These are phyloP conservation scores for Pachycephala philippinensis DNA, from an alignment of 2,113 vertebrate species.

Conservation along the genomic window DNA sequence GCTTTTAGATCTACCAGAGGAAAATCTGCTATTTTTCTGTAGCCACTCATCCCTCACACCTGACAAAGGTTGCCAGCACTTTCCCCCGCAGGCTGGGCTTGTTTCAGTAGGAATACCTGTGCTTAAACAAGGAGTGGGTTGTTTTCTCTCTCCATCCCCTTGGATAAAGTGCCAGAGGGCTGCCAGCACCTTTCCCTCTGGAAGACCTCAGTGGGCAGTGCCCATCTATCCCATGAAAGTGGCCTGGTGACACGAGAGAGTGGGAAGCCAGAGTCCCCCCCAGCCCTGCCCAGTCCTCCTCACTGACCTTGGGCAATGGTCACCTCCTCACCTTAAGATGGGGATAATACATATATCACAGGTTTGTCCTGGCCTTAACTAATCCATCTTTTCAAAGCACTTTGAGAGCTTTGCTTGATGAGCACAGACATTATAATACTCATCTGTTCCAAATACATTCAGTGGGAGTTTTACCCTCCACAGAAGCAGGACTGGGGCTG, in stretches of 20 bases:
- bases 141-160: background rate
- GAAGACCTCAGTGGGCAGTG: fast-evolving
- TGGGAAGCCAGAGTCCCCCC: fast-evolving
- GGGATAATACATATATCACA: slow-evolving; percentile 43
- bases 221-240: fast-evolving
- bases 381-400: slow-evolving; percentile 50
- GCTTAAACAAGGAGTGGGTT: background rate
- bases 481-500: background rate
- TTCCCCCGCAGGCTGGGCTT: background rate
- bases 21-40: background rate
- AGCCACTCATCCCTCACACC: background rate
- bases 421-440: slow-evolving; percentile 34
- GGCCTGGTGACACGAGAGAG: fast-evolving
- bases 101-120: background rate
- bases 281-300: background rate
- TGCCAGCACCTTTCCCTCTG: background rate
- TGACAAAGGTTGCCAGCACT: background rate
- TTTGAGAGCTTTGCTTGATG: slow-evolving; percentile 55
- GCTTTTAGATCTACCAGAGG: background rate
- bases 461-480: background rate
- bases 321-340: slow-evolving; percentile 31
- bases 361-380: slow-evolving; percentile 29
- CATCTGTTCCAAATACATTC: slow-evolving; percentile 9
- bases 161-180: background rate
- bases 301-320: slow-evolving; percentile 3